These are phyloP conservation scores for Oncorhynchus keta DNA, from an alignment of 2,113 vertebrate genomes.

Conservation along the genomic window DNA sequence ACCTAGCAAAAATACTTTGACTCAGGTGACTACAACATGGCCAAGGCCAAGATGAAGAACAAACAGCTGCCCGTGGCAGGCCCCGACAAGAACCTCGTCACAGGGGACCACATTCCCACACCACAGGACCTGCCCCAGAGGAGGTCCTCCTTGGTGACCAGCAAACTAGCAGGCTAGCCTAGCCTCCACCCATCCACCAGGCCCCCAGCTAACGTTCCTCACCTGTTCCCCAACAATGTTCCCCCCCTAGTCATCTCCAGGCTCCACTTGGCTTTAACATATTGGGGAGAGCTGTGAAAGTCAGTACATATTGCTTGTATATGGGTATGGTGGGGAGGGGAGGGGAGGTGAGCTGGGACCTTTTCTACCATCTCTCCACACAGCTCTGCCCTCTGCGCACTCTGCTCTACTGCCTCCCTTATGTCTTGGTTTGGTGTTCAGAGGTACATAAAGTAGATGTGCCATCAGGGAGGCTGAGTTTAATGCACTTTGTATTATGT, in stretches of 20 bases:
- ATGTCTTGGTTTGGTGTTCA: slow-evolving; percentile 53
- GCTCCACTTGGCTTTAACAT: slow-evolving; percentile 63
- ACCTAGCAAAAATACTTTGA: slow-evolving; percentile 97
- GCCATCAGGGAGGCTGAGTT: slow-evolving; percentile 52
- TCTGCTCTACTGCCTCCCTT: slow-evolving; percentile 36
- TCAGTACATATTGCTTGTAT: slow-evolving; percentile 64
- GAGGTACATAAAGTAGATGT: slow-evolving; percentile 62
- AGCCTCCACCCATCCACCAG: slow-evolving; percentile 42
- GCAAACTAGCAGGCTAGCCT: slow-evolving; percentile 96
- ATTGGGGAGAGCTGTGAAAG: slow-evolving; percentile 64
- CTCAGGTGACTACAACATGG: slow-evolving; percentile 99
- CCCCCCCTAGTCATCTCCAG: slow-evolving; percentile 23
- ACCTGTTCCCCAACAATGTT: slow-evolving; percentile 38
- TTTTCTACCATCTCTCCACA: slow-evolving; percentile 45
- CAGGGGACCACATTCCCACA: slow-evolving; percentile 96
- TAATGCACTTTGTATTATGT: slow-evolving; percentile 65
- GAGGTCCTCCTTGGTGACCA: slow-evolving; percentile 93
- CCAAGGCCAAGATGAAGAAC: slow-evolving; percentile 99
- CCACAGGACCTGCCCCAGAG: slow-evolving; percentile 95
- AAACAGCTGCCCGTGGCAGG: slow-evolving; percentile 90
- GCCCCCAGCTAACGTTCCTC: slow-evolving; percentile 44
- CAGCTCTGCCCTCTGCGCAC: slow-evolving; percentile 35
- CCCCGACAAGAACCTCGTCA: slow-evolving; percentile 93
- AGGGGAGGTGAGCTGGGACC: slow-evolving; percentile 22
- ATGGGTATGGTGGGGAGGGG: slow-evolving; percentile 56